Conservation (phyloP, 2,797 vertebrate species). For the Rhinoraja longicauda region DNA sequence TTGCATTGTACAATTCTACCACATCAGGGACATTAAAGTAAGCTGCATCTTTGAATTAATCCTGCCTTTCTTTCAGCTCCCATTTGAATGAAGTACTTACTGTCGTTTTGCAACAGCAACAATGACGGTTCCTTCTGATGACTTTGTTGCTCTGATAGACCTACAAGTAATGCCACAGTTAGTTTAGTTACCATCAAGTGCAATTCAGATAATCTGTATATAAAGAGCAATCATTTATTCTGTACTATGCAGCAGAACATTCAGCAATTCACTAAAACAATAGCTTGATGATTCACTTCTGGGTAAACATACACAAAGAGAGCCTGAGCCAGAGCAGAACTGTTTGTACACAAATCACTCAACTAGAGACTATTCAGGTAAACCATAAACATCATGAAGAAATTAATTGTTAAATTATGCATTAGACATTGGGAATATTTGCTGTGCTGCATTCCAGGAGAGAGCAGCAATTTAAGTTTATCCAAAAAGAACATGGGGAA, state of each 20-base stretch:
- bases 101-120: conserved; percentile 84
- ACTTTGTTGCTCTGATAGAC: conserved; percentile 83
- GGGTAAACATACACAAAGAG: neutral
- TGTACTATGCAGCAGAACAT: neutral
- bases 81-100: conserved; percentile 54
- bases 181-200: neutral
- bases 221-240: neutral
- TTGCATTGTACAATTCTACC: neutral
- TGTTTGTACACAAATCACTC: neutral
- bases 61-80: neutral
- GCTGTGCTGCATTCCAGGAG: neutral
- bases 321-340: neutral
- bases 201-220: neutral
- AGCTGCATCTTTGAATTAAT: neutral
- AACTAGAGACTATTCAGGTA: neutral
- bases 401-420: neutral
- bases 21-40: neutral
- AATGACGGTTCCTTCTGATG: conserved; percentile 92
- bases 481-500: neutral
- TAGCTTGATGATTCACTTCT: neutral
- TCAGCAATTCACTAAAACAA: neutral
- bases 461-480: neutral
- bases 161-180: conserved; percentile 66
- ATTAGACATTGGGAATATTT: neutral
- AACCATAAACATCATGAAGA: neutral